Conservation (phyloP, 2,113 vertebrate genomes). For the Gallinago undulata region DNA sequence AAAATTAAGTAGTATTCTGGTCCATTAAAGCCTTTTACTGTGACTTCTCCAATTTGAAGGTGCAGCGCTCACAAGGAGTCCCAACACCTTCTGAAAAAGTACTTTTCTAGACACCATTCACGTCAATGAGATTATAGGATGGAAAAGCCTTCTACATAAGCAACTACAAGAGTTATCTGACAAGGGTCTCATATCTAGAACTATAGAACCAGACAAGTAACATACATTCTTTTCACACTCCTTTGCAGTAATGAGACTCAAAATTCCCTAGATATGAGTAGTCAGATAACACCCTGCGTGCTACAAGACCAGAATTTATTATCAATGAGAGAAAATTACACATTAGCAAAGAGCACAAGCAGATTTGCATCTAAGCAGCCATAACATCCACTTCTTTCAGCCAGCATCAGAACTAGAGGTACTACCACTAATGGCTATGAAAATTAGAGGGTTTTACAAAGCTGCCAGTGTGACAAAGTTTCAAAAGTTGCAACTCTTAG, state of each 20-base stretch:
- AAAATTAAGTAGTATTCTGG: background rate
- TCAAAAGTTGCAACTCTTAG: slow-evolving; percentile 1
- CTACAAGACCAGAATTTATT: background rate
- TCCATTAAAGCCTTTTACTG: background rate
- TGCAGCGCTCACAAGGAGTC: background rate
- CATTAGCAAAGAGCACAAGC: background rate
- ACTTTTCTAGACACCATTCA: background rate
- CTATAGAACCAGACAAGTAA: background rate
- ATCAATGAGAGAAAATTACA: background rate
- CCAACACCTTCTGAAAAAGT: background rate
- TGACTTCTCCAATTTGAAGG: background rate
- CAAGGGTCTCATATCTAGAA: background rate
- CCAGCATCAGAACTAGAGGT: background rate
- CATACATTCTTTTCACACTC: background rate
- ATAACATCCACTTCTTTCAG: background rate
- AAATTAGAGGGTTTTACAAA: background rate
- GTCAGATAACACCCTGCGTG: background rate
- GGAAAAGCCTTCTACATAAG: background rate
- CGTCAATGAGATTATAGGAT: background rate
- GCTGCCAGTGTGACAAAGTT: background rate
- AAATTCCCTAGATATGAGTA: background rate
- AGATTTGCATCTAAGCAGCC: background rate
- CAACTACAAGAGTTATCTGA: background rate
- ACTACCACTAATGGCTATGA: background rate
- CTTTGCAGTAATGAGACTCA: background rate